phyloP scores from a whole-genome alignment of 2,113 vertebrate genomes.

The Gambusia holbrooki region DNA sequence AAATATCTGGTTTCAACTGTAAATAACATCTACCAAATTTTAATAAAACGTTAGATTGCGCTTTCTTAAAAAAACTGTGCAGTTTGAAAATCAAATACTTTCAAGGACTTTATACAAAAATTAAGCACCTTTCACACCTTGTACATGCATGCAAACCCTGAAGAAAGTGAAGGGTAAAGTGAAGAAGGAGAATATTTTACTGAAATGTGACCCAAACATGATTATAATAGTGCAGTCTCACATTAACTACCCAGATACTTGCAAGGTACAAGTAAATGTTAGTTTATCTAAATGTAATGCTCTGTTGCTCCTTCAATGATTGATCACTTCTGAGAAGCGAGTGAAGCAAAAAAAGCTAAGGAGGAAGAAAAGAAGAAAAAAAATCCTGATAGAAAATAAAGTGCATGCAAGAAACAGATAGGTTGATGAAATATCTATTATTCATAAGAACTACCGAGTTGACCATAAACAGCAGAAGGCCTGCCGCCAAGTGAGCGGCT shows the following conservation, averaged over 20 bases:
- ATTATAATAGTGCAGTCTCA: constrained; percentile 7
- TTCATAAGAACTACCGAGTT: neutral
- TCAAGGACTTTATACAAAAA: too few relatives aligned
- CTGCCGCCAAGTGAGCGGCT: constrained; percentile 2
- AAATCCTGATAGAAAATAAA: constrained; percentile 10
- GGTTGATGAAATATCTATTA: constrained; percentile 27
- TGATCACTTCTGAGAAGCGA: constrained; percentile 39
- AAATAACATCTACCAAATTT: too few relatives aligned
- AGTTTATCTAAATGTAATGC: constrained; percentile 13
- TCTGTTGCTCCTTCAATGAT: constrained; percentile 37
- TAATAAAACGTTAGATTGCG: too few relatives aligned
- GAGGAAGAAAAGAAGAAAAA: neutral
- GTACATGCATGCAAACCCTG: too few relatives aligned
- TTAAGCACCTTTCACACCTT: too few relatives aligned
- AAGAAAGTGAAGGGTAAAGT: constrained; percentile 6
- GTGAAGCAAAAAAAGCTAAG: constrained; percentile 10
- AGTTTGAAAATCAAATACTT: too few relatives aligned
- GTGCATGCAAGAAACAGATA: constrained; percentile 23
- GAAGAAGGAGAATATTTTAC: neutral
- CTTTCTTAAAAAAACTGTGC: too few relatives aligned
- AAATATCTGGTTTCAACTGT: too few relatives aligned
- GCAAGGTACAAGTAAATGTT: neutral
- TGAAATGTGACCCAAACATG: constrained; percentile 27
- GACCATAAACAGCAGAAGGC: constrained; percentile 13
- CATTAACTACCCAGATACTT: constrained; percentile 20